phyloP scores from a whole-genome alignment of 2,113 vertebrate species.

The Cairina moschata region DNA sequence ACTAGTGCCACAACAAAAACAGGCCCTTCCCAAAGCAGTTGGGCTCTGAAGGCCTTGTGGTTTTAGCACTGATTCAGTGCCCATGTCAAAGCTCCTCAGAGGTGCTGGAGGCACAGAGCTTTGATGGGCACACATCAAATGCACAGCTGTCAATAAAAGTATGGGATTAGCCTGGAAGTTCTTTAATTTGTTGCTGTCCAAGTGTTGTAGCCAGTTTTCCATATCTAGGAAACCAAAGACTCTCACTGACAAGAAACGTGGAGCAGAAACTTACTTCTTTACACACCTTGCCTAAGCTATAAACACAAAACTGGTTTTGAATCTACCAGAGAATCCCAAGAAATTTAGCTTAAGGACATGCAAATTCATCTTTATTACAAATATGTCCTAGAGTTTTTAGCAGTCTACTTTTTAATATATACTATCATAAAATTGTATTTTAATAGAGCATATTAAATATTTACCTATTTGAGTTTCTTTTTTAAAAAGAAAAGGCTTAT shows the following conservation, averaged over 20 bases:
- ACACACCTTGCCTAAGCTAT: not conserved
- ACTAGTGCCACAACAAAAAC: not conserved
- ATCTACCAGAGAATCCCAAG: not conserved
- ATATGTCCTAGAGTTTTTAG: not conserved
- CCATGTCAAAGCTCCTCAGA: rapidly evolving
- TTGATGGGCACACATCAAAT: rapidly evolving
- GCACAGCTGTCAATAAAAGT: rapidly evolving
- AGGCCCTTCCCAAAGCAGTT: rapidly evolving
- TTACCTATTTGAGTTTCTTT: not conserved
- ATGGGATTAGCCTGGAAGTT: not conserved
- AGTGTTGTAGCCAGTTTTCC: rapidly evolving
- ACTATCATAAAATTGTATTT: not conserved
- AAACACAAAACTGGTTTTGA: not conserved
- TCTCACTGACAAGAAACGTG: not conserved
- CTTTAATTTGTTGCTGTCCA: rapidly evolving
- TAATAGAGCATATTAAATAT: not conserved
- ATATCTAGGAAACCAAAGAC: not conserved
- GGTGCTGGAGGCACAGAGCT: rapidly evolving
- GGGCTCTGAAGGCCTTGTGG: rapidly evolving
- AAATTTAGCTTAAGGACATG: not conserved
- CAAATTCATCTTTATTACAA: not conserved
- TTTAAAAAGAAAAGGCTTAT: not conserved
- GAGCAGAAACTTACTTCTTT: not conserved
- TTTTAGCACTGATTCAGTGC: rapidly evolving
- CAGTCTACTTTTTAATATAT: not conserved